Evolutionary conservation across 2,888 invertebrate species (phyloP).

Genomic region (Phengaris alcon): DNA sequence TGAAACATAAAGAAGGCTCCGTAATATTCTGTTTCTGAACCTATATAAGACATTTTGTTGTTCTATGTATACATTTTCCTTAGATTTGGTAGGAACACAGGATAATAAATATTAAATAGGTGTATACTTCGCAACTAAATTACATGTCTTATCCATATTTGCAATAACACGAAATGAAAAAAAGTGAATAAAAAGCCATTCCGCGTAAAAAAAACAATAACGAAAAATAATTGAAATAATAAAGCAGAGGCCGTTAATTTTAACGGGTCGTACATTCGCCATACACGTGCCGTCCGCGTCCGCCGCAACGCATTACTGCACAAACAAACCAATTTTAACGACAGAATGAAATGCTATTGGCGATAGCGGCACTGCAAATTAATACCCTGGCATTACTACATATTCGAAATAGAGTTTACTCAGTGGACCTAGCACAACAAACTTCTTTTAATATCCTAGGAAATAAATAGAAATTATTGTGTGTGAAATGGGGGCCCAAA

Average conservation of each 20-base stretch:
- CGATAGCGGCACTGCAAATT: neutral
- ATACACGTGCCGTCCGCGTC: neutral
- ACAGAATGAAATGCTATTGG: neutral
- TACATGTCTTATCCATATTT: neutral
- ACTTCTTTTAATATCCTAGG: too few relatives aligned
- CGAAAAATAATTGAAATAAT: neutral
- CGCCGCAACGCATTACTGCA: neutral
- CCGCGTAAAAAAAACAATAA: neutral
- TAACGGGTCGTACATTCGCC: neutral
- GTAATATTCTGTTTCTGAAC: too few relatives aligned
- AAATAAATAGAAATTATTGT: too few relatives aligned
- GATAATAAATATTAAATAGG: too few relatives aligned
- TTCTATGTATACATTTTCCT: too few relatives aligned
- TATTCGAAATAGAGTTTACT: too few relatives aligned
- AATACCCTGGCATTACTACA: neutral
- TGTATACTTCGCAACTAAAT: too few relatives aligned
- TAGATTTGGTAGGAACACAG: neutral
- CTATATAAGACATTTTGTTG: too few relatives aligned
- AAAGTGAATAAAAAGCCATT: neutral
- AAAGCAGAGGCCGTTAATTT: neutral
- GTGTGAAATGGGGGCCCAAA: too few relatives aligned
- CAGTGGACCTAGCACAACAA: too few relatives aligned
- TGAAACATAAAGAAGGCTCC: too few relatives aligned
- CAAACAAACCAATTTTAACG: conserved; percentile 2
- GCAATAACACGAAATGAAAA: neutral